phyloP scores from a whole-genome alignment of 2,888 invertebrate species.

The Microplitis manilae region DNA sequence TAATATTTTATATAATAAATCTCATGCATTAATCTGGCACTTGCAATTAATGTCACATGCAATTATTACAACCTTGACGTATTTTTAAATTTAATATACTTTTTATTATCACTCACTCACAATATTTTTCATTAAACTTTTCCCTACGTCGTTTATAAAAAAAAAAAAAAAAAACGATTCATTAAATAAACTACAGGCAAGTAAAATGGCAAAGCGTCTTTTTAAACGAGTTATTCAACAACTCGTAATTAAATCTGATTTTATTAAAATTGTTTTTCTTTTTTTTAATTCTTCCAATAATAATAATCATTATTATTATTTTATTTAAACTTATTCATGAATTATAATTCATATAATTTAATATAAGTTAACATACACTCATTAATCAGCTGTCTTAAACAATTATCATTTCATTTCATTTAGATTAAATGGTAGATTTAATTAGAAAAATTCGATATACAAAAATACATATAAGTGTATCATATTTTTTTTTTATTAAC shows the following conservation, averaged over 20 bases:
- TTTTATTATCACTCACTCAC: constrained; percentile 35
- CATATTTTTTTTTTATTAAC: constrained; percentile 35
- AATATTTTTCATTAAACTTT: constrained; percentile 17
- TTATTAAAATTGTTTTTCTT: neutral
- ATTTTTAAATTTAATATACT: constrained; percentile 33
- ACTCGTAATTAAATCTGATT: neutral
- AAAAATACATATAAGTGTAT: constrained; percentile 65
- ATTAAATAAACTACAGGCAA: constrained; percentile 49
- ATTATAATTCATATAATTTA: neutral
- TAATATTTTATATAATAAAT: neutral
- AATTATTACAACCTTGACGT: constrained; percentile 18
- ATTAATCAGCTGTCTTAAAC: constrained; percentile 49
- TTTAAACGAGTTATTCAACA: constrained; percentile 21
- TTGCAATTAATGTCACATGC: constrained; percentile 14
- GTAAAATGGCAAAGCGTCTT: constrained; percentile 60
- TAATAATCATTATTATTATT: constrained; percentile 10
- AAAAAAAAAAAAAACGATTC: neutral
- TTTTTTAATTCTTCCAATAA: neutral
- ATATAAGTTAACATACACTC: constrained; percentile 9
- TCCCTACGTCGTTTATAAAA: neutral
- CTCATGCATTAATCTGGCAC: constrained; percentile 56
- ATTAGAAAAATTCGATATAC: constrained; percentile 68
- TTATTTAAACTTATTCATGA: neutral
- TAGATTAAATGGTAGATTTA: constrained; percentile 57
- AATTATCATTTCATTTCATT: neutral